Percentiles rank a stretch among this genome's conserved stretches.
These are phyloP conservation scores for Ostrea denselamellosa DNA, from an alignment of 1,140 invertebrate species.

Conservation along the genomic window DNA sequence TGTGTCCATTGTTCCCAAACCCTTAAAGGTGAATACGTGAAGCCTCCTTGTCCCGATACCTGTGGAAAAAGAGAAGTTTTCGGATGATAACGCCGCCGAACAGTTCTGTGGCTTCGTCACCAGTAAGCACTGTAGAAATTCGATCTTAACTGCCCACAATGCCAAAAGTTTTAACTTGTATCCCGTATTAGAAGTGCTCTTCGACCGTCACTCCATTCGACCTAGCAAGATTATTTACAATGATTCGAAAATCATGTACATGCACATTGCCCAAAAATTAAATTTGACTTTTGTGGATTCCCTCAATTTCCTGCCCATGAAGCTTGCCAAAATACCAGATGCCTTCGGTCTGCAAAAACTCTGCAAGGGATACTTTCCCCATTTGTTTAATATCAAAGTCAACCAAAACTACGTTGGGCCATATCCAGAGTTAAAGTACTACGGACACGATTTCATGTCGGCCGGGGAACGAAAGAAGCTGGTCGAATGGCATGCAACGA, in stretches of 20 bases:
- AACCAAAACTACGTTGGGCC: constrained; percentile 50
- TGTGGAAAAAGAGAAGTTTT: constrained; percentile 50
- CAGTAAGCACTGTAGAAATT: background rate
- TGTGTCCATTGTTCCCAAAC: constrained; percentile 24
- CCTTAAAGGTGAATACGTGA: background rate
- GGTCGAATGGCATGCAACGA: constrained; percentile 47
- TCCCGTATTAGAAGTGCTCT: constrained; percentile 46
- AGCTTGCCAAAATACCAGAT: constrained; percentile 48
- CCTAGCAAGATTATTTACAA: constrained; percentile 46
- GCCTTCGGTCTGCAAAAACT: constrained; percentile 52
- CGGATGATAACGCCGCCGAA: too few species aligned
- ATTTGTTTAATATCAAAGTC: constrained; percentile 52
- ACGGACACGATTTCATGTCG: constrained; percentile 49
- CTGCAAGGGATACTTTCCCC: constrained; percentile 56
- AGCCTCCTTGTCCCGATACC: constrained; percentile 37
- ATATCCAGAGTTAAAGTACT: constrained; percentile 45
- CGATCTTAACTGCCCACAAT: constrained; percentile 46
- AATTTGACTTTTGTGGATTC: constrained; percentile 49
- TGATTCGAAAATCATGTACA: constrained; percentile 51
- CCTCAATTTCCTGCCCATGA: constrained; percentile 49
- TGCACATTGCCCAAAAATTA: constrained; percentile 34
- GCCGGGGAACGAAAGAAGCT: constrained; percentile 47
- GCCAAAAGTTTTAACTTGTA: constrained; percentile 46
- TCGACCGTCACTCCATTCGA: constrained; percentile 41
- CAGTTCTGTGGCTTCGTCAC: constrained; percentile 47